Base-by-base conservation (phyloP, 2,888 invertebrate species). In the Sarcophaga rosellei region DNA sequence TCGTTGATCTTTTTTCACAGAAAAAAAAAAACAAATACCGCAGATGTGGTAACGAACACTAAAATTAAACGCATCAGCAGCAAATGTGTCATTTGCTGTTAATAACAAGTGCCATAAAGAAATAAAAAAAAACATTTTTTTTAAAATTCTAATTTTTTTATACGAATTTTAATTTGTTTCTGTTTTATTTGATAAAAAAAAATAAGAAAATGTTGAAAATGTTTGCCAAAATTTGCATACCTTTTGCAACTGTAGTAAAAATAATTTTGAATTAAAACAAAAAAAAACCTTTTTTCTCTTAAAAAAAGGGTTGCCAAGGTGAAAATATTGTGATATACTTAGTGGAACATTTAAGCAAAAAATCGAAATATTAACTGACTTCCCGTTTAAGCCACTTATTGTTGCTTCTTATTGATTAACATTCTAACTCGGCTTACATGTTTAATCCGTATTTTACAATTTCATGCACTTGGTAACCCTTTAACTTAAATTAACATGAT, bases 221-320 rank as follows among this genome's bases (percentile, higher is more conserved):
- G 61, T 84, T 76, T 80, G 84, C 84, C 84, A 84, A 84, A 78
- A 83, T 21, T 53, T 75, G 17, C 75, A 75, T 47, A 53, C 12
- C n/a, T n/a, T 53, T 8, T 70, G 59, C 74, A 65, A 44, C 44
- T 73, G 15, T n/a, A 45, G 61, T 77, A 72, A 72, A 77, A 69
- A 68, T 69, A 68, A 45, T 12, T 20, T 73, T n/a, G 23, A 44
- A 57, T 8, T 11, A 45, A 74, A 66, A 20, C 44, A 8, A 59
- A 1, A 65, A 65, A 15, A 2, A 44, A 69, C 11, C 4, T 53
- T 1, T 53, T 15, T 53, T n/a, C n/a, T n/a, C n/a, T n/a, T n/a
- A n/a, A 53, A 53, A 53, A 47, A 53, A 53, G 4, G 6, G 35
- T 10, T 35, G 35, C 35, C 35, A 35, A 35, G 2, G 35, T 3